Percentiles rank a stretch among this genome's conserved stretches.
phyloP scores from a whole-genome alignment of 2,797 vertebrate species.

The Sarcoramphus papa region DNA sequence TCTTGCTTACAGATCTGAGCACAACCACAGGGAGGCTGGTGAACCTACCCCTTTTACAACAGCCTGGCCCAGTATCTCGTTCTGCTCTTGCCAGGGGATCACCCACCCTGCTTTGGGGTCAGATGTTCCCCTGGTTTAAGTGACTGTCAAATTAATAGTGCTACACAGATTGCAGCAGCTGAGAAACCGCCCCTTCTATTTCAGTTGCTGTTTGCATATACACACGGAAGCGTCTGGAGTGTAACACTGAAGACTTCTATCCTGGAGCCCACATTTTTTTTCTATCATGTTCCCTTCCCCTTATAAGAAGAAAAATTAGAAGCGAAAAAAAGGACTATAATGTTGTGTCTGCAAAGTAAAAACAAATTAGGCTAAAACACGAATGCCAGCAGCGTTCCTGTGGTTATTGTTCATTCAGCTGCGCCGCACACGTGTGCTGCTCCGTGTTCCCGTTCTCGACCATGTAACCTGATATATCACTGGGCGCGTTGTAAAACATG shows the following conservation, averaged over 20 bases:
- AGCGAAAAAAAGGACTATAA: neutral
- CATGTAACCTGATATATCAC: accelerated
- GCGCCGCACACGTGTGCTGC: neutral
- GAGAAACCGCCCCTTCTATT: neutral
- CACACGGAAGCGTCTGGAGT: accelerated
- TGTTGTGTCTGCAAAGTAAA: neutral
- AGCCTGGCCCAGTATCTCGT: neutral
- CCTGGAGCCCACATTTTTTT: no score
- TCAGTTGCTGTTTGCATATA: neutral
- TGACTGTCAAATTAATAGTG: neutral
- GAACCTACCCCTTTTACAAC: neutral
- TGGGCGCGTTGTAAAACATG: accelerated
- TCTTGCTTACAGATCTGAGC: neutral
- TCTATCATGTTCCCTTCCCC: neutral
- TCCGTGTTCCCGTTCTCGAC: accelerated
- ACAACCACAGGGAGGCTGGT: no score
- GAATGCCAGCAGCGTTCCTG: neutral
- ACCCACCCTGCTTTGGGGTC: neutral
- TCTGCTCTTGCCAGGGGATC: neutral
- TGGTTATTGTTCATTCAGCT: neutral
- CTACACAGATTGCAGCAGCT: neutral
- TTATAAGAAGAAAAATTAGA: neutral
- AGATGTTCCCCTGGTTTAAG: neutral
- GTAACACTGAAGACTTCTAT: neutral
- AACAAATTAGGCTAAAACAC: accelerated